phyloP scores from a whole-genome alignment of 1,140 invertebrate species.

The Anastatus disparis region DNA sequence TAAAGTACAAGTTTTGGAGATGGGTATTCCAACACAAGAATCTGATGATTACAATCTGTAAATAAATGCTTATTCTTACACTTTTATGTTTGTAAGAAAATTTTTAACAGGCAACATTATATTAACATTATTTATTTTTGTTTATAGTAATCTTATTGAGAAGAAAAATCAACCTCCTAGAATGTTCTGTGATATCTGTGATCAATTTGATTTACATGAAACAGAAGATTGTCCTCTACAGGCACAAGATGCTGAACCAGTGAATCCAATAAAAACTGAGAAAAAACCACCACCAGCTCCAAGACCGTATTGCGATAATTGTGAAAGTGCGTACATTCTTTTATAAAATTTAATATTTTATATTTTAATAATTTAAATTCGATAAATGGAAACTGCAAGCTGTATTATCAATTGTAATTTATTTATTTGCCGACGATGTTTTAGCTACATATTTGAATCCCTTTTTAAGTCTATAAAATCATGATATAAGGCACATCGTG shows the following conservation, averaged over 20 bases:
- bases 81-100: conserved; percentile 46
- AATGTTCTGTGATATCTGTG: conserved; percentile 97
- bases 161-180: conserved; percentile 74
- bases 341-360: conserved; percentile 14
- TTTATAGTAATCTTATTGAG: conserved; percentile 57
- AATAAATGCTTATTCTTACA: conserved; percentile 49
- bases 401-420: no score
- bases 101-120: not conserved
- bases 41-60: conserved; percentile 73
- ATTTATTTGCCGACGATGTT: no score
- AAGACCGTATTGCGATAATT: conserved; percentile 90
- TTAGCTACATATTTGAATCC: no score
- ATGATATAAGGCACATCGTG: no score
- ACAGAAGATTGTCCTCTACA: conserved; percentile 96
- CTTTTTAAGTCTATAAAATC: no score
- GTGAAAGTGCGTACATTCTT: conserved; percentile 78
- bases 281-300: conserved; percentile 67
- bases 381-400: no score
- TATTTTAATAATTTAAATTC: no score
- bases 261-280: conserved; percentile 61
- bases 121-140: conserved; percentile 33
- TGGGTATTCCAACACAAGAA: conserved; percentile 71
- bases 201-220: conserved; percentile 95
- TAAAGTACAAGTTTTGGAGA: conserved; percentile 83
- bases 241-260: conserved; percentile 70